Base-by-base conservation (phyloP, 1,140 invertebrate species). In the Ditylenchus dipsaci region DNA sequence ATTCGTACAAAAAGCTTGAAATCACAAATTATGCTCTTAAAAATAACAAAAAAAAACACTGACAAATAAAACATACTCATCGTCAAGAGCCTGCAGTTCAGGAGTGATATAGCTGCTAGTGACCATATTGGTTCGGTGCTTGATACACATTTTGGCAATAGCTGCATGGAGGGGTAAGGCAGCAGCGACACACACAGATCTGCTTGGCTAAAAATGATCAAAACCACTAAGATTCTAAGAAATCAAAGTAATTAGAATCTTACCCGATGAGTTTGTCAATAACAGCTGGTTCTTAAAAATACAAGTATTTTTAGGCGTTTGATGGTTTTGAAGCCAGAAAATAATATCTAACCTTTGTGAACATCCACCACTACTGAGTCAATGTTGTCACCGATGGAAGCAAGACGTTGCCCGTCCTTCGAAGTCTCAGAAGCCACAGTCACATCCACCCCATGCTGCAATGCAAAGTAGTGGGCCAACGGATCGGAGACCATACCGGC, bases 401-500 rank as follows among this genome's bases (percentile, higher is more conserved):
- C 90, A 33, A 97, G 80, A 0, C 85, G 86, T 77, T 96, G 93
- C 0, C 91, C 89, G 81, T 95, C 91, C 68, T 92, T 90, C 77
- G 91, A 91, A 9, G 92, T 85, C 77, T 91, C 90, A 0, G 92
- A 92, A 61, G 89, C 92, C 87, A 97, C 88, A 5, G 89, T 91
- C 21, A 98, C 89, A 19, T 87, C 85, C 68, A 89, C 79, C 53
- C 85, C 89, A 68, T 88, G 86, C 80, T 95, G 91, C 58, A 90
- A 86, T 47, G 91, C 88, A 1, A 97, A 86, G 85, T 97, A 98
- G 80, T 97, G 93, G 0, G 98, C 90, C 0, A 96, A 85, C 0
- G 95, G 95, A 0, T 89, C 89, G 5, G 91, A 90, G 0, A 98
- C 95, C 77, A 93, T 90, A 5, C 96, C 96, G 58, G 95, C 92